A percentile compares a stretch with the other conserved stretches of the same genome.
phyloP scores from a whole-genome alignment of 1,140 invertebrate genomes.

The Drosophila insularis region DNA sequence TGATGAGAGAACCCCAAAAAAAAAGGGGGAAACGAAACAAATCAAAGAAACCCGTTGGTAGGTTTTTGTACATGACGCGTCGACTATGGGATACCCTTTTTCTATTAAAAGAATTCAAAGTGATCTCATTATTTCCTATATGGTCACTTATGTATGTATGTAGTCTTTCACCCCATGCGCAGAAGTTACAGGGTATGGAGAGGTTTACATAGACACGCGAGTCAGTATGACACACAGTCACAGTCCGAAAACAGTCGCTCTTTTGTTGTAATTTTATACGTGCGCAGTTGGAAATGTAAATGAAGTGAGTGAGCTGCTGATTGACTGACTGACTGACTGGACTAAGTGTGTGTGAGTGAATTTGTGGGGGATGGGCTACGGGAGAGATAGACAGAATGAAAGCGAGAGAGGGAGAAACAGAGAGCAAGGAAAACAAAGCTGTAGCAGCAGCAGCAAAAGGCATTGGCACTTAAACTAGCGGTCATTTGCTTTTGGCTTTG shows the following conservation, averaged over 20 bases:
- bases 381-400: slow-evolving; percentile 20
- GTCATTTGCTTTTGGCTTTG: slow-evolving; percentile 68
- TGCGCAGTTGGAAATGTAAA: slow-evolving; percentile 76
- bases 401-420: slow-evolving; percentile 21
- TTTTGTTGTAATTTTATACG: slow-evolving; percentile 71
- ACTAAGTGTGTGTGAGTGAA: not conserved
- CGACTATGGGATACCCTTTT: not conserved
- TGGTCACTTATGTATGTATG: not conserved
- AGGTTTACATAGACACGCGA: slow-evolving; percentile 9
- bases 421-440: not conserved
- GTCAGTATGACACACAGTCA: slow-evolving; percentile 11
- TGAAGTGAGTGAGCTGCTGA: slow-evolving; percentile 22
- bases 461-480: slow-evolving; percentile 62
- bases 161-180: not conserved
- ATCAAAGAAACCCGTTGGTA: slow-evolving; percentile 24
- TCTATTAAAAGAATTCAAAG: not conserved
- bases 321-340: not conserved
- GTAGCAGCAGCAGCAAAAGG: slow-evolving; percentile 19
- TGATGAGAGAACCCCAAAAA: slow-evolving; percentile 14
- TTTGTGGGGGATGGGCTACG: slow-evolving; percentile 10
- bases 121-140: not conserved
- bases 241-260: no score
- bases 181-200: not conserved
- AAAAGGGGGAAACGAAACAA: slow-evolving; percentile 15
- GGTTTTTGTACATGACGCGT: not conserved